A percentile compares a stretch with the other conserved stretches of the same genome.
Evolutionary conservation across 2,888 invertebrate genomes (phyloP).

Genomic region (Drosophila prostipennis): DNA sequence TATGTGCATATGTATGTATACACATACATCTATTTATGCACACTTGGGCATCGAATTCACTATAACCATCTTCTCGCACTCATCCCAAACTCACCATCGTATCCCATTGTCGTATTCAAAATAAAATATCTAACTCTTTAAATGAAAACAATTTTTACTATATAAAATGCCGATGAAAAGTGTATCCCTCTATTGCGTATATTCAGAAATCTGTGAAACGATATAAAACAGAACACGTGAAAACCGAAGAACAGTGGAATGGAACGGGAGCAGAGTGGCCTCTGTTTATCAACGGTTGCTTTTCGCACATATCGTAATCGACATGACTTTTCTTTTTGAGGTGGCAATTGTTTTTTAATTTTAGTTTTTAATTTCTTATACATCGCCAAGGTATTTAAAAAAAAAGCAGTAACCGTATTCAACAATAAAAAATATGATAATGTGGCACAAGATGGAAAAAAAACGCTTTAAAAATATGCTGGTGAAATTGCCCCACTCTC

Average conservation of each 20-base stretch:
- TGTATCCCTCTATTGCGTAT: constrained; percentile 63
- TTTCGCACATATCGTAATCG: constrained; percentile 1
- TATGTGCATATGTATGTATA: constrained; percentile 19
- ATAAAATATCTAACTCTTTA: constrained; percentile 30
- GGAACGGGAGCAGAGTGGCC: constrained; percentile 40
- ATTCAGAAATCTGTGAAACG: constrained; percentile 57
- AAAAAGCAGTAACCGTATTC: too few relatives aligned
- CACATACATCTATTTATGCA: constrained; percentile 52
- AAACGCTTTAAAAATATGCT: too few relatives aligned
- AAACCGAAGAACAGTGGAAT: constrained; percentile 45
- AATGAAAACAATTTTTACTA: constrained; percentile 49
- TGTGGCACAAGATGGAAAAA: too few relatives aligned
- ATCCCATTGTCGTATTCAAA: constrained; percentile 56
- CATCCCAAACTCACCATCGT: constrained; percentile 58
- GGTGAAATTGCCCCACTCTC: too few relatives aligned
- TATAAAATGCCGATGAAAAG: constrained; percentile 61
- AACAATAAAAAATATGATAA: too few relatives aligned
- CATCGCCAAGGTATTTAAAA: too few relatives aligned
- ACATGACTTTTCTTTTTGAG: not conserved
- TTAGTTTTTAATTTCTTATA: too few relatives aligned
- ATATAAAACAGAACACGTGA: constrained; percentile 70
- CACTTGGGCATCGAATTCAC: constrained; percentile 33
- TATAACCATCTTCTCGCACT: not conserved
- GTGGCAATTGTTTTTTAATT: too few relatives aligned
- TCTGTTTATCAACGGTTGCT: constrained; percentile 17